Evolutionary conservation across 2,797 vertebrate species (phyloP), one percentile per base, ranked within the genome.

Genomic region (Rhinatrema bivittatum): DNA sequence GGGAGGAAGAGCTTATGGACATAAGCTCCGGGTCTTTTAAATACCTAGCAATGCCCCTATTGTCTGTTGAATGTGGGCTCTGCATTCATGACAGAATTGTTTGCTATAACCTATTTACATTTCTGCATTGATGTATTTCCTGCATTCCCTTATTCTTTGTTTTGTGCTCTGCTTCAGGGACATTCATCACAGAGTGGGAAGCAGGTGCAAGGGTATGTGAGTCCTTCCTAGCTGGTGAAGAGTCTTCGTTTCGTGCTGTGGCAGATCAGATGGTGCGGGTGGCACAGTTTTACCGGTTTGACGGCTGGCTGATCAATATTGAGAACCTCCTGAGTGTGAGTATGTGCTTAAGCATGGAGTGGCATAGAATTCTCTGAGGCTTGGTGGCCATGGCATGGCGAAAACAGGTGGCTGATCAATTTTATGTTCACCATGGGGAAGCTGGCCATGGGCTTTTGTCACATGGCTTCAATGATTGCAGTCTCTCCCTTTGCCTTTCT

Each of bases 261-360:
- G 88, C 89, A 0, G 66, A 89, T 29, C 87, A 83, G 57, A 82
- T 98, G 9, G 91, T 91, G n/a, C 82, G 78, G 50, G 81, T 98
- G 0, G 84, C 91, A 23, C 70, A 74, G 61, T 87, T 62, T 34
- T 89, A 87, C 10, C 47, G 63, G 28, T 98, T 98, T 0, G 93
- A 98, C 0, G 94, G 95, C 41, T 98, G 94, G 95, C 80, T 98
- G 18, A 21, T 98, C 37, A 98, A 98, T 75, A 86, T 98, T 0
- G 94, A 98, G 74, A 98, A 96, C 52, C 0, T 14, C 0, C 79
- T 98, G 54, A 93, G 83, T 3, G 95, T 97, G 59, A 94, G 94
- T 64, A 0, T 0, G 5, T 1, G 1, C 1, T 5, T n/a, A n/a
- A n/a, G n/a, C n/a, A n/a, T n/a, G n/a, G n/a, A n/a, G n/a, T n/a